Evolutionary conservation across 2,888 invertebrate species (phyloP), one percentile per base, ranked within the genome.

Genomic region (Brenthis daphne): DNA sequence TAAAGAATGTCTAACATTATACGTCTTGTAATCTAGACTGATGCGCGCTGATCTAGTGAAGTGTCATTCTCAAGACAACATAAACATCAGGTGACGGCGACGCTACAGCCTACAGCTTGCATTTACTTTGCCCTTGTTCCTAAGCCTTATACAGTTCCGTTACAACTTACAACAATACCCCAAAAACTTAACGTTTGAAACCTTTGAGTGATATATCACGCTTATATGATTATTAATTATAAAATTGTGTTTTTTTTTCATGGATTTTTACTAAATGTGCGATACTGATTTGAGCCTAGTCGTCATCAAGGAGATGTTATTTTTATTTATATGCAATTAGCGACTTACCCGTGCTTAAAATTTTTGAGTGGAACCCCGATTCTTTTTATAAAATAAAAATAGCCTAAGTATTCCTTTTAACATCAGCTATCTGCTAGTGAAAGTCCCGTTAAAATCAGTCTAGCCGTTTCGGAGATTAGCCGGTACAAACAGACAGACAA

Each of bases 51-150:
- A 80, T 73, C 77, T 91, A 77, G 87, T 89, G 79, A 90, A 90
- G 86, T 85, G 85, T 73, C 89, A 90, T 77, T 91, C 91, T 3
- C 90, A 90, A 73, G 91, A 85, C 87, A 87, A 90, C 87, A 89
- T 91, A 76, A 90, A 90, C 82, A 82, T 81, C 79, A 88, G 88
- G 88, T 87, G 85, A 86, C 65, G 57, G 76, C 75, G 73, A 72
- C 65, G 24, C 43, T 64, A 68, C 48, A 43, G 64, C 67, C 43
- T 64, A 68, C 48, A 43, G 64, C 67, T 64, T 68, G 58, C 47
- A 58, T 69, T 70, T 67, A 43, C 64, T 69, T 66, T 57, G 64
- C 65, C 43, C 29, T 20, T 60, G n/a, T 48, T 33, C 37, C 37
- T 43, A 8, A 8, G 37, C 37, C 37, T 37, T 37, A 8, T 55